Evolutionary conservation across 2,888 invertebrate species (phyloP).

Genomic region (Malachius bipustulatus): DNA sequence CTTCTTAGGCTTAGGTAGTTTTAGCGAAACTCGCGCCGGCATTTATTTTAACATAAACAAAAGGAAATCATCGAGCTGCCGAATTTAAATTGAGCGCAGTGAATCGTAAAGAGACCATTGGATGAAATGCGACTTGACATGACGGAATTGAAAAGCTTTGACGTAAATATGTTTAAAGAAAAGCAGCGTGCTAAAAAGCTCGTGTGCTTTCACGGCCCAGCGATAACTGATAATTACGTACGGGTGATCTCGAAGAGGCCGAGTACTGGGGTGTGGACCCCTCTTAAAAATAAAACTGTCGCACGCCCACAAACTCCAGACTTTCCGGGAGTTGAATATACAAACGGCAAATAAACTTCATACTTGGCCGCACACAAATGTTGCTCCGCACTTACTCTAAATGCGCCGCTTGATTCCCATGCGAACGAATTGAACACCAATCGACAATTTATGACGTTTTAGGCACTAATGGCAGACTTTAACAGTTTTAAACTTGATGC

Average conservation of each 20-base stretch:
- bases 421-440: conserved; percentile 32
- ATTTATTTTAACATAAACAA: no score
- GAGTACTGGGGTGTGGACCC: conserved; percentile 28
- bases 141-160: conserved; percentile 34
- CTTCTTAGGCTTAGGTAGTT: no score
- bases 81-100: conserved; percentile 29
- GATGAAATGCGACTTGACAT: conserved; percentile 33
- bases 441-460: conserved; percentile 37
- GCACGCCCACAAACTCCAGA: conserved; percentile 33
- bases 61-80: no score
- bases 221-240: conserved; percentile 39
- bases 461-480: conserved; percentile 31
- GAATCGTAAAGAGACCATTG: no score
- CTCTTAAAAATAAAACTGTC: conserved; percentile 35
- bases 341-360: conserved; percentile 36
- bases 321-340: conserved; percentile 28
- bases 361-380: conserved; percentile 33
- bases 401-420: conserved; percentile 28
- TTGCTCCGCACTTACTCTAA: conserved; percentile 34
- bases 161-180: conserved; percentile 36
- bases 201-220: conserved; percentile 34
- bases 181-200: conserved; percentile 36
- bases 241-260: conserved; percentile 38
- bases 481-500: conserved; percentile 29
- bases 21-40: no score